Evolutionary conservation across 2,113 vertebrate species (phyloP).

Genomic region (Stigmatopora argus): DNA sequence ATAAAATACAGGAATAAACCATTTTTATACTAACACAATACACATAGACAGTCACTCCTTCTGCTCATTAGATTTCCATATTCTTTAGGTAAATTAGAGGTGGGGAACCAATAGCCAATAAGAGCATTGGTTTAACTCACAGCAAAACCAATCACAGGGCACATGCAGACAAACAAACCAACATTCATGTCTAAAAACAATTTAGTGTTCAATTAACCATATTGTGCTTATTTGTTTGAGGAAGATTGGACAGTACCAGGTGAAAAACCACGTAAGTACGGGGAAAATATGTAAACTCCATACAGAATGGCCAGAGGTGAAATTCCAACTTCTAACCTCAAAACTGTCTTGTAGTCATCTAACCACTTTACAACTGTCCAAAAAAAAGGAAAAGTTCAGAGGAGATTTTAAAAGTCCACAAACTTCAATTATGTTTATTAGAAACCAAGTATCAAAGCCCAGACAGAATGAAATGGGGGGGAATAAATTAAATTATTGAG

Average conservation of each 20-base stretch:
- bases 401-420: too few relatives aligned
- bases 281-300: background rate
- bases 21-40: background rate
- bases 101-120: background rate
- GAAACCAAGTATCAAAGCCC: too few relatives aligned
- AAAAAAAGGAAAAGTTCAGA: too few relatives aligned
- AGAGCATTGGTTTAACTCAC: background rate
- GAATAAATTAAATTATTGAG: background rate
- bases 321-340: background rate
- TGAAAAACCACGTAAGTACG: background rate
- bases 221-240: background rate
- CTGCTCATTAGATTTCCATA: too few relatives aligned
- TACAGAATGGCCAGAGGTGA: background rate
- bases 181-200: background rate
- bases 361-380: background rate
- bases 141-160: background rate
- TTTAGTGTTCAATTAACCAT: background rate
- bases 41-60: background rate
- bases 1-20: conserved; percentile 27
- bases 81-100: background rate
- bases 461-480: too few relatives aligned
- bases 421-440: too few relatives aligned
- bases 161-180: background rate
- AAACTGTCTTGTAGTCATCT: background rate
- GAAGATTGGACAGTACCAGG: background rate